These are phyloP conservation scores for Aythya baeri DNA, from an alignment of 2,113 vertebrate genomes.

Conservation along the genomic window DNA sequence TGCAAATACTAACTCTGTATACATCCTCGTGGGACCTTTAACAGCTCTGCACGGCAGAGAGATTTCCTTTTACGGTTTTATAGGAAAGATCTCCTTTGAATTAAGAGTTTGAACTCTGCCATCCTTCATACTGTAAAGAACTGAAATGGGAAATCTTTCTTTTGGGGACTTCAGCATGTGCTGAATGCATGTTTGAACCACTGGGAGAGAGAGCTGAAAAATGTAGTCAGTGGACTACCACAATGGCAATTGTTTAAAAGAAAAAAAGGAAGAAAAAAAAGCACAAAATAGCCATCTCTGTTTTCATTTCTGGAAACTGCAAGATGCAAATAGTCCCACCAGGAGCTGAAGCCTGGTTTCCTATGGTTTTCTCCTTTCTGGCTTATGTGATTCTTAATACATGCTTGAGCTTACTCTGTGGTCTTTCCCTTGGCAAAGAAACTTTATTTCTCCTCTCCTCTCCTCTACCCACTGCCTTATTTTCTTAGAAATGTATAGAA, in stretches of 20 bases:
- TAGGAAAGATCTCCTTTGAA: background rate
- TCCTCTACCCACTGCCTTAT: background rate
- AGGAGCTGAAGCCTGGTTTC: background rate
- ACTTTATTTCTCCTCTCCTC: background rate
- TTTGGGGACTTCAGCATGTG: background rate
- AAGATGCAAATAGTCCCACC: background rate
- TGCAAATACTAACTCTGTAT: background rate
- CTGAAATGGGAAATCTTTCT: background rate
- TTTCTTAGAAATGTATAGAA: background rate
- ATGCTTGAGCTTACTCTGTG: background rate
- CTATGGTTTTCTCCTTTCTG: background rate
- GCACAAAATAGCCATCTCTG: background rate
- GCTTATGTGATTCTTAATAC: background rate
- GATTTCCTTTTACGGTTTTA: slow-evolving; percentile 13
- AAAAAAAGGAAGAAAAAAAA: background rate
- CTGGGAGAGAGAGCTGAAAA: background rate
- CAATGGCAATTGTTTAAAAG: background rate
- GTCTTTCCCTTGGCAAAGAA: background rate
- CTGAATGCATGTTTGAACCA: background rate
- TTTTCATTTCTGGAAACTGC: slow-evolving; percentile 2
- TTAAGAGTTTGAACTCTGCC: background rate
- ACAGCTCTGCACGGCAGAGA: background rate
- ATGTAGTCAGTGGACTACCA: background rate
- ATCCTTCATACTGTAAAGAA: background rate
- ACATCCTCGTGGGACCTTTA: background rate